phyloP scores from a whole-genome alignment of 2,113 vertebrate species.

The Chloropsis hardwickii region DNA sequence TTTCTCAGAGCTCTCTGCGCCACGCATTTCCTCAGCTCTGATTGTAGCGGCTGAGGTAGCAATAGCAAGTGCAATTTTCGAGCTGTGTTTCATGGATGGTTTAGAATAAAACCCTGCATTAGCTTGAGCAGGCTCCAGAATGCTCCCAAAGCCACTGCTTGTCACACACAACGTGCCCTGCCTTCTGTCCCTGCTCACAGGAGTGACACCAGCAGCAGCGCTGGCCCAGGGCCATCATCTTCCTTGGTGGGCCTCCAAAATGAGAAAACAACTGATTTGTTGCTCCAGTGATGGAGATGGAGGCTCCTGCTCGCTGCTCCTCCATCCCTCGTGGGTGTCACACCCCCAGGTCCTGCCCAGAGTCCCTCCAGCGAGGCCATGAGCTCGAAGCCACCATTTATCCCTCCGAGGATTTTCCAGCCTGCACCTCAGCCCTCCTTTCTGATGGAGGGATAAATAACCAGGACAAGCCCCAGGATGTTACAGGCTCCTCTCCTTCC shows the following conservation, averaged over 20 bases:
- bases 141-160: background rate
- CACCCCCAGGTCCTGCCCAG: fast-evolving
- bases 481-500: background rate
- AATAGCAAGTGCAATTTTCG: slow-evolving; percentile 17
- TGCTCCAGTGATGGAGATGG: background rate
- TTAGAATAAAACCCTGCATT: background rate
- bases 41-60: slow-evolving; percentile 29
- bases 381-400: background rate
- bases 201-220: background rate
- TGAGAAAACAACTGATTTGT: background rate
- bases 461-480: background rate
- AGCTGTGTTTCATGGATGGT: background rate
- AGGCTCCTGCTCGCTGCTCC: background rate
- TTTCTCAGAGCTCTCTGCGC: background rate
- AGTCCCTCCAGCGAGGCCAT: background rate
- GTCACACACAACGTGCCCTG: background rate
- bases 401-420: background rate
- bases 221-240: background rate
- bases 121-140: background rate
- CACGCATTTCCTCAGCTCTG: background rate
- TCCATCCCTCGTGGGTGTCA: background rate
- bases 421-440: background rate
- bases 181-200: background rate
- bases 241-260: background rate
- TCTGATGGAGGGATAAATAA: background rate